phyloP scores from a whole-genome alignment of 1,140 invertebrate genomes.

The Agrypnia vestita region DNA sequence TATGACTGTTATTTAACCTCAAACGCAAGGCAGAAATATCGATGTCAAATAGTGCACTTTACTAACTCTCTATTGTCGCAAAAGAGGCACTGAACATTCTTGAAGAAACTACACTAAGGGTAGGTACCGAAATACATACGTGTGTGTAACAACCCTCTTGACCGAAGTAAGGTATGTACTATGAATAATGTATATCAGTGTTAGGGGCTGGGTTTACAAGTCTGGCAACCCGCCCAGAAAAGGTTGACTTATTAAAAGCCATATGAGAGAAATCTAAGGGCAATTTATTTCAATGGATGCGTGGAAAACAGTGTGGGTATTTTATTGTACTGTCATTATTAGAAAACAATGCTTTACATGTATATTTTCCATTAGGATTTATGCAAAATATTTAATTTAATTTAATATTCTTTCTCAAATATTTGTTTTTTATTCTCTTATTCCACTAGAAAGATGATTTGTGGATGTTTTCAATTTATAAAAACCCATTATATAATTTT shows the following conservation, averaged over 20 bases:
- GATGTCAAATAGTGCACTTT: constrained; percentile 14
- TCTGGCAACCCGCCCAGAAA: constrained; percentile 25
- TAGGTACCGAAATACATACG: not conserved
- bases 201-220: constrained; percentile 27
- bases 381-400: no score
- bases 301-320: not conserved
- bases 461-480: no score
- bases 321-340: not conserved
- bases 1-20: no score
- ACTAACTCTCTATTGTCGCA: not conserved
- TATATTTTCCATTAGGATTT: no score
- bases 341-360: not conserved
- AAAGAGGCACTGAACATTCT: not conserved
- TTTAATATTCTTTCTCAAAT: no score
- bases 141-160: constrained; percentile 36
- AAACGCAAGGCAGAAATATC: constrained; percentile 1
- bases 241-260: constrained; percentile 40
- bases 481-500: no score
- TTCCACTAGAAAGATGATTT: no score
- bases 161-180: constrained; percentile 27
- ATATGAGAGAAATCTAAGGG: not conserved
- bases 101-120: not conserved
- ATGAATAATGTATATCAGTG: constrained; percentile 57
- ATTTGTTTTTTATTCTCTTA: no score
- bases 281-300: not conserved